Evolutionary conservation across 2,113 vertebrate genomes (phyloP).

Genomic region (Uropsilus gracilis): DNA sequence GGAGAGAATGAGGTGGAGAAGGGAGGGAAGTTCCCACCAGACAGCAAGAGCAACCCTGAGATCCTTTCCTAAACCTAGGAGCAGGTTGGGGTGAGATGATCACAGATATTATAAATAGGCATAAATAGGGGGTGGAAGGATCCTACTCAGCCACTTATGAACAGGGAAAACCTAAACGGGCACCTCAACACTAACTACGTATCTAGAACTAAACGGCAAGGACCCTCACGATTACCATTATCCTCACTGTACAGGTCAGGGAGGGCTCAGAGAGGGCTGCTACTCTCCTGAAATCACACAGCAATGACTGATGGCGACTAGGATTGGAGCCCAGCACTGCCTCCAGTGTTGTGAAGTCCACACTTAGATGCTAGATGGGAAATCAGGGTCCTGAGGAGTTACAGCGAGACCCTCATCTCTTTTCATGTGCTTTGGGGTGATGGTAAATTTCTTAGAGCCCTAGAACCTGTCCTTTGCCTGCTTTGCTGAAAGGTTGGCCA

Average conservation of each 20-base stretch:
- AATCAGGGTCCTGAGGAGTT: background rate
- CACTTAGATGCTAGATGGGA: background rate
- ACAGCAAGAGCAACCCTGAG: background rate
- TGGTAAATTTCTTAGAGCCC: background rate
- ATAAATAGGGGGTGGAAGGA: fast-evolving
- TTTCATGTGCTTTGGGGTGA: background rate
- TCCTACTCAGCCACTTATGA: background rate
- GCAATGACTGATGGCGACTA: background rate
- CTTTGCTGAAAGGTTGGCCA: background rate
- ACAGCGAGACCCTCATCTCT: background rate
- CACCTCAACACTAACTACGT: background rate
- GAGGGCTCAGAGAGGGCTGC: background rate
- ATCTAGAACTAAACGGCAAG: no score
- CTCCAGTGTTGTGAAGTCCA: background rate
- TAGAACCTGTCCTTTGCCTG: background rate
- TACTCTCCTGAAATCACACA: background rate
- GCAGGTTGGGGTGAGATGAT: background rate
- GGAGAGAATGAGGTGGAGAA: background rate
- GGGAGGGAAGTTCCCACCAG: background rate
- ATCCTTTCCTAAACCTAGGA: background rate
- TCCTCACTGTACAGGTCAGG: background rate
- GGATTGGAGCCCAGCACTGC: background rate
- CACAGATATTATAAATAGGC: background rate
- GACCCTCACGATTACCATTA: background rate
- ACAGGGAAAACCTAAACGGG: background rate